phyloP scores from a whole-genome alignment of 2,113 vertebrate species.

The Podarcis raffonei region DNA sequence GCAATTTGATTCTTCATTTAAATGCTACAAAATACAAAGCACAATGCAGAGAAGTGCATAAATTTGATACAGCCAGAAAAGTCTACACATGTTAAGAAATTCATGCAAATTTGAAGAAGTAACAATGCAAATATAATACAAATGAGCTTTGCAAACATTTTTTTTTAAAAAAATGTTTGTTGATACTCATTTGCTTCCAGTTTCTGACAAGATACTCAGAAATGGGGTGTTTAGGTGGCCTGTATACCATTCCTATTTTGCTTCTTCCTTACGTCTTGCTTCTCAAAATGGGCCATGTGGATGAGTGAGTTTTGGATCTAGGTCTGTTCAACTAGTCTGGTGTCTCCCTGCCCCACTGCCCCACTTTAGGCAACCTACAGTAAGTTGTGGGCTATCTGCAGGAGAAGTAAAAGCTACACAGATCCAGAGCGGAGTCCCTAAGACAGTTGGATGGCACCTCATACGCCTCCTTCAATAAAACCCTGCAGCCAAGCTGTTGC shows the following conservation, averaged over 20 bases:
- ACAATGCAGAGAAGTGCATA: background rate
- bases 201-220: background rate
- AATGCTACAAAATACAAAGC: background rate
- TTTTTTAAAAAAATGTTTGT: background rate
- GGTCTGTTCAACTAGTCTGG: too few relatives aligned
- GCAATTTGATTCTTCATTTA: conserved; percentile 27
- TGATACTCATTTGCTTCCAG: background rate
- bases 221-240: background rate
- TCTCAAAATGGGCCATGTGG: background rate
- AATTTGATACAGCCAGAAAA: conserved; percentile 22
- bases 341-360: too few relatives aligned
- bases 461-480: too few relatives aligned
- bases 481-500: too few relatives aligned
- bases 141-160: accelerated
- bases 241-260: background rate
- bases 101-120: background rate
- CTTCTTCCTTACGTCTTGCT: background rate
- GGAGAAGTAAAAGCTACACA: too few relatives aligned
- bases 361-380: too few relatives aligned
- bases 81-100: background rate
- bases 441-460: too few relatives aligned
- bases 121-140: conserved; percentile 1
- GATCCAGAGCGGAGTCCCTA: too few relatives aligned
- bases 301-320: too few relatives aligned
- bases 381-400: too few relatives aligned